phyloP scores from a whole-genome alignment of 2,888 invertebrate genomes.

The Patella ulyssiponensis region DNA sequence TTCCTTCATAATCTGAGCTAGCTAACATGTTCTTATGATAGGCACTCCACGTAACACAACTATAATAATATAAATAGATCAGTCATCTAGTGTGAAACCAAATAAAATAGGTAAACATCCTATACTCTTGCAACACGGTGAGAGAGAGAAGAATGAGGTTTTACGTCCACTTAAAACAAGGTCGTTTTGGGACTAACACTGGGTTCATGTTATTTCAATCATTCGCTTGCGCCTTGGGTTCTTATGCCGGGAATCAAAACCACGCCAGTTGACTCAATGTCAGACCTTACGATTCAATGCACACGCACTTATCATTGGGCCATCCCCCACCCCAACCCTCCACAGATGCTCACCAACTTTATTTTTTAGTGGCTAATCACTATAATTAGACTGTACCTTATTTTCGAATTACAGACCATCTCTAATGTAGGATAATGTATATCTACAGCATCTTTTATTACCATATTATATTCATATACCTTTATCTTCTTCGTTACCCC shows the following conservation, averaged over 20 bases:
- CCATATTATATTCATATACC: slow-evolving; percentile 88
- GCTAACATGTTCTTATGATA: slow-evolving; percentile 90
- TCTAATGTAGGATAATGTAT: slow-evolving; percentile 93
- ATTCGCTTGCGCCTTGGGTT: too few relatives aligned
- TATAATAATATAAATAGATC: slow-evolving; percentile 66
- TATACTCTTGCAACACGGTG: too few relatives aligned
- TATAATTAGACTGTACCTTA: slow-evolving; percentile 73
- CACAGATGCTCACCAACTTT: not conserved
- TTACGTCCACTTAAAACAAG: too few relatives aligned
- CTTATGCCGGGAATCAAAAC: too few relatives aligned
- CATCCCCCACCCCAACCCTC: not conserved
- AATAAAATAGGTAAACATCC: too few relatives aligned
- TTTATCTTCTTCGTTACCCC: slow-evolving; percentile 95
- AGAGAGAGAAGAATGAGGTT: too few relatives aligned
- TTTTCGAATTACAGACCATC: slow-evolving; percentile 92
- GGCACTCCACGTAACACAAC: slow-evolving; percentile 94
- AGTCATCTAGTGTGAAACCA: too few relatives aligned
- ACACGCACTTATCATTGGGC: too few relatives aligned
- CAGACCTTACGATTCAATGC: too few relatives aligned
- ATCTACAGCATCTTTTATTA: slow-evolving; percentile 88
- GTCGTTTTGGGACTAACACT: too few relatives aligned
- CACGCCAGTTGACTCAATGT: too few relatives aligned
- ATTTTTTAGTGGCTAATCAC: not conserved
- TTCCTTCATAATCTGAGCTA: slow-evolving; percentile 94
- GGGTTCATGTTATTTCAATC: too few relatives aligned